phyloP scores from a whole-genome alignment of 2,113 vertebrate genomes.

The Microcebus jonahi region DNA sequence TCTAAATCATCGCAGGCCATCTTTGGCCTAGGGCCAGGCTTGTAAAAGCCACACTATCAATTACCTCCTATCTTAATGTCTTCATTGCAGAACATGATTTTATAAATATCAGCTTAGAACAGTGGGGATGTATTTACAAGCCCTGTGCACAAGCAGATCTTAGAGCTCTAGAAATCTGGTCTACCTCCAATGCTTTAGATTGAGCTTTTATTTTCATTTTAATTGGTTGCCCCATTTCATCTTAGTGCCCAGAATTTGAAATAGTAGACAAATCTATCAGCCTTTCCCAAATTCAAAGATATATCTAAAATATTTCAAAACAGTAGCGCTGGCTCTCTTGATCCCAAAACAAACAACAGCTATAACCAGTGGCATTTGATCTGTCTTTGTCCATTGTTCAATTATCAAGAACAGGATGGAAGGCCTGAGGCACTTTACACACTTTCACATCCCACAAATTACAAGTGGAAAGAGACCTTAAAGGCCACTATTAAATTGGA shows the following conservation, averaged over 20 bases:
- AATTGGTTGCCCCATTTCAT: background rate
- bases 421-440: background rate
- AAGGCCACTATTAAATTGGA: too few relatives aligned
- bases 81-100: background rate
- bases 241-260: background rate
- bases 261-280: background rate
- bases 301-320: background rate
- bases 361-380: background rate
- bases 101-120: background rate
- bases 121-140: background rate
- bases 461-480: background rate
- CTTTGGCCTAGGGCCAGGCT: background rate
- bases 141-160: background rate
- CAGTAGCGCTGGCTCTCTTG: background rate
- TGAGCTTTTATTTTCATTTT: background rate
- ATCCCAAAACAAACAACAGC: background rate
- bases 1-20: background rate
- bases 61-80: background rate
- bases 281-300: background rate
- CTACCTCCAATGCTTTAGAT: background rate
- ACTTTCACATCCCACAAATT: background rate
- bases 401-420: background rate
- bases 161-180: background rate
- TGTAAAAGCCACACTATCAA: background rate
- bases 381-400: background rate